A percentile compares a stretch with the other conserved stretches of the same genome.
phyloP scores from a whole-genome alignment of 1,140 invertebrate genomes.

The Habropoda laboriosa region DNA sequence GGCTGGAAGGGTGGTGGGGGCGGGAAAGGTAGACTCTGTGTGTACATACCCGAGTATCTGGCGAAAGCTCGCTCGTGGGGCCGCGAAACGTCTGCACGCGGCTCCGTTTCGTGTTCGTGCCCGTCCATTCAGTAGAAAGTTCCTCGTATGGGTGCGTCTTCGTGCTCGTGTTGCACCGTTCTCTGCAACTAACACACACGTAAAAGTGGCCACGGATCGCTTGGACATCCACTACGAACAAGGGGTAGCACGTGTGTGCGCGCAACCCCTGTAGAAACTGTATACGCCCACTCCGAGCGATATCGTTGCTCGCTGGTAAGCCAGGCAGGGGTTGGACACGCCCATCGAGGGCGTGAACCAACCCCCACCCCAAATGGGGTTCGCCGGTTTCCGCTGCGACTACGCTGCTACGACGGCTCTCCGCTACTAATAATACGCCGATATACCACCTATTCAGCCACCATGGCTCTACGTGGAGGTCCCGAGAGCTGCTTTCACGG shows the following conservation, averaged over 20 bases:
- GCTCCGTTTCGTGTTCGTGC: conserved; percentile 57
- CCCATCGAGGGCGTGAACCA: conserved; percentile 74
- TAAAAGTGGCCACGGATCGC: conserved; percentile 16
- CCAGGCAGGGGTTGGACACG: conserved; percentile 65
- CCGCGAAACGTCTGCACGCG: conserved; percentile 67
- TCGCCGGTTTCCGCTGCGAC: conserved; percentile 31
- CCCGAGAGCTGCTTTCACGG: conserved; percentile 66
- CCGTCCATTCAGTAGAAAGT: conserved; percentile 62
- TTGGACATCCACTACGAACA: conserved; percentile 28
- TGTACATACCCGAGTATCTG: conserved; percentile 74
- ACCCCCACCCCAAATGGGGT: conserved; percentile 63
- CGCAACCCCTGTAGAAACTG: conserved; percentile 55
- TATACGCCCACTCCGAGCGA: conserved; percentile 57
- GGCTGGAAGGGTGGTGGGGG: conserved; percentile 26
- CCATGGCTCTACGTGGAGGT: conserved; percentile 74
- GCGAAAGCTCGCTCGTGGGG: conserved; percentile 67
- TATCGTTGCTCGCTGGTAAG: conserved; percentile 61
- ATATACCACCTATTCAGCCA: conserved; percentile 78
- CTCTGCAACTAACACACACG: conserved; percentile 9
- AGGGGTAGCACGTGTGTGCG: conserved; percentile 61
- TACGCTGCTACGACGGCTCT: conserved; percentile 53
- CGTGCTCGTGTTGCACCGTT: conserved; percentile 21
- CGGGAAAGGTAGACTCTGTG: conserved; percentile 59
- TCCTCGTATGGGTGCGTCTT: conserved; percentile 10
- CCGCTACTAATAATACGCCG: conserved; percentile 77